Percentiles rank a stretch among this genome's conserved stretches.
These are phyloP conservation scores for Belgica antarctica DNA, from an alignment of 2,888 invertebrate genomes.

Conservation along the genomic window DNA sequence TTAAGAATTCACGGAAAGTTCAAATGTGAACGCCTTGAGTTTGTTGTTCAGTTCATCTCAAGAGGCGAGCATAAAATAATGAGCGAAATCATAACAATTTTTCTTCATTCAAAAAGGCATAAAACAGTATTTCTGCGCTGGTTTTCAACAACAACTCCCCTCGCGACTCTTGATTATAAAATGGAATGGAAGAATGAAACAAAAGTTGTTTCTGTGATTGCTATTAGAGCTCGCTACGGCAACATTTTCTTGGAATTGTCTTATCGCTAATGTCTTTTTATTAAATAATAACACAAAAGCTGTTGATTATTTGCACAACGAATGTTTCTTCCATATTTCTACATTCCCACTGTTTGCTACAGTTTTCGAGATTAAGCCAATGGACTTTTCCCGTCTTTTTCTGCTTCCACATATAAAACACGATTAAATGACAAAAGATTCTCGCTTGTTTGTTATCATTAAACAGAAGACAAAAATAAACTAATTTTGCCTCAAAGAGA, in stretches of 20 bases:
- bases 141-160: too few relatives aligned
- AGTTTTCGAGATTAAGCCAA: constrained; percentile 30
- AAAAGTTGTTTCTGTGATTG: not conserved
- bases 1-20: too few relatives aligned
- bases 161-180: too few relatives aligned
- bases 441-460: not conserved
- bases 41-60: not conserved
- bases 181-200: not conserved
- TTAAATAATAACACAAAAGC: constrained; percentile 28
- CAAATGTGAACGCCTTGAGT: too few relatives aligned
- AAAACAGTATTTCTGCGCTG: not conserved
- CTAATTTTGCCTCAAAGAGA: constrained; percentile 17
- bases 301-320: constrained; percentile 28
- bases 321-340: not conserved
- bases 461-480: constrained; percentile 1
- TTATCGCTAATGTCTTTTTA: constrained; percentile 27
- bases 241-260: constrained; percentile 8
- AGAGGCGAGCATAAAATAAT: not conserved
- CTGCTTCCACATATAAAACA: not conserved
- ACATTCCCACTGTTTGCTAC: not conserved
- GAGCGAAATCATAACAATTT: constrained; percentile 19
- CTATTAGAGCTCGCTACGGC: not conserved
- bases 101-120: not conserved
- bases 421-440: not conserved
- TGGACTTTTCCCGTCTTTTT: not conserved